Percentiles rank a stretch among this genome's conserved stretches.
These are phyloP conservation scores for Menidia menidia DNA, from an alignment of 2,797 vertebrate genomes.

Conservation along the genomic window DNA sequence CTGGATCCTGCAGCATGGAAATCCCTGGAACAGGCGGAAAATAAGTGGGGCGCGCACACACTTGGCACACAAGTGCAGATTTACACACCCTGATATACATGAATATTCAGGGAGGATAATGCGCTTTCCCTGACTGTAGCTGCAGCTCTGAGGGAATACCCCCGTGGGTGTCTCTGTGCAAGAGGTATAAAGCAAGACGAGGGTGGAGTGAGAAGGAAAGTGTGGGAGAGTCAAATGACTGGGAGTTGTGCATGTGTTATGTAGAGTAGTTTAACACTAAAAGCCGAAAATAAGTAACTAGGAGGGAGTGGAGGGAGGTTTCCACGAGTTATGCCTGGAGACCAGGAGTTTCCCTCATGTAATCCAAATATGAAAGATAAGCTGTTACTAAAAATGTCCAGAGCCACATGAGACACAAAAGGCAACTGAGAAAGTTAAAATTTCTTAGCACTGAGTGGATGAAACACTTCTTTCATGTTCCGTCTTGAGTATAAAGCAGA, in stretches of 20 bases:
- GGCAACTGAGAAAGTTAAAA: conserved; percentile 36
- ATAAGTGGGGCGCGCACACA: conserved; percentile 42
- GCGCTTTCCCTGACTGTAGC: conserved; percentile 53
- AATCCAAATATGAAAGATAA: conserved; percentile 34
- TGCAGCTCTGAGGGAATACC: conserved; percentile 66
- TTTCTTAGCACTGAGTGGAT: conserved; percentile 31
- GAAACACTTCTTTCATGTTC: conserved; percentile 24
- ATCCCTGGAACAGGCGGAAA: conserved; percentile 53
- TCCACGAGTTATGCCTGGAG: conserved; percentile 38
- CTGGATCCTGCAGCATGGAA: conserved; percentile 57
- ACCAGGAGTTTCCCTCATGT: conserved; percentile 52
- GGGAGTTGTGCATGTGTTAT: conserved; percentile 20
- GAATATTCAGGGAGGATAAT: conserved; percentile 64
- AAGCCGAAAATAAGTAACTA: conserved; percentile 58
- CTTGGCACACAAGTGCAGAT: conserved; percentile 14
- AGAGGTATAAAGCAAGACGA: conserved; percentile 20
- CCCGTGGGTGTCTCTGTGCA: conserved; percentile 41
- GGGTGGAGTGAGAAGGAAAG: conserved; percentile 53
- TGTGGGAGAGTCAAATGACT: conserved; percentile 44
- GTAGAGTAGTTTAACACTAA: conserved; percentile 37
- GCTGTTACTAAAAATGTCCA: conserved; percentile 45
- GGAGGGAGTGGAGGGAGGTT: conserved; percentile 44
- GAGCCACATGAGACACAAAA: conserved; percentile 33
- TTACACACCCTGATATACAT: conserved; percentile 32
- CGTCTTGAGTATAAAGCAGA: conserved; percentile 3